Evolutionary conservation across 1,140 invertebrate species (phyloP), one percentile per base, ranked within the genome.

Genomic region (Lepeophtheirus salmonis): DNA sequence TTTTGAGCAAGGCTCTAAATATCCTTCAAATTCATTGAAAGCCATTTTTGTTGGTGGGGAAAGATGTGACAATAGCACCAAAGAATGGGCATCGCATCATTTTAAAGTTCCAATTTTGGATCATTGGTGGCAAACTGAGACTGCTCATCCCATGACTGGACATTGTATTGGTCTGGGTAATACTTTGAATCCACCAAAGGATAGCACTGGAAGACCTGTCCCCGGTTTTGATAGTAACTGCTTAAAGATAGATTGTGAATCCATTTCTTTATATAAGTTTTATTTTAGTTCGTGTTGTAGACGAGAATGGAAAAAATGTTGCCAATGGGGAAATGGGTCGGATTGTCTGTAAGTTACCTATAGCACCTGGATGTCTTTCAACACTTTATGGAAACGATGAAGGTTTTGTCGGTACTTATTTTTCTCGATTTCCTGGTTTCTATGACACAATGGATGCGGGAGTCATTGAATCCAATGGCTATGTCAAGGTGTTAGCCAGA

Each of bases 71-170:
- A 80, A 83, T 60, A 87, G 90, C 67, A 89, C 89, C 0, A 83
- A 89, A 76, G 65, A 73, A 3, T 96, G 89, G 89, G 82, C 84
- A 0, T 80, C 85, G 69, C 79, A 79, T 57, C 74, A 77, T 10
- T 86, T 94, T 66, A 77, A 82, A 51, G 84, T 86, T 1, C 87
- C 89, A 0, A 79, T 91, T 6, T 67, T 92, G 17, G 92, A 96
- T 70, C 83, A 95, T 68, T 96, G 89, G 89, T 96, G 90, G 89
- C 90, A 95, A 73, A 91, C 87, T 3, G 89, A 95, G 73, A 88
- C 86, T 0, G 89, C 89, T 0, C 88, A 88, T 63, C 79, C 88
- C 0, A 85, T 94, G 13, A 89, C 88, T 0, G 81, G 85, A 0
- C 79, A 81, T 0, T 89, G 84, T 70, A 65, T 86, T 12, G 88